Evolutionary conservation across 1,140 invertebrate species (phyloP), one percentile per base, ranked within the genome.

Genomic region (Penaeus chinensis): DNA sequence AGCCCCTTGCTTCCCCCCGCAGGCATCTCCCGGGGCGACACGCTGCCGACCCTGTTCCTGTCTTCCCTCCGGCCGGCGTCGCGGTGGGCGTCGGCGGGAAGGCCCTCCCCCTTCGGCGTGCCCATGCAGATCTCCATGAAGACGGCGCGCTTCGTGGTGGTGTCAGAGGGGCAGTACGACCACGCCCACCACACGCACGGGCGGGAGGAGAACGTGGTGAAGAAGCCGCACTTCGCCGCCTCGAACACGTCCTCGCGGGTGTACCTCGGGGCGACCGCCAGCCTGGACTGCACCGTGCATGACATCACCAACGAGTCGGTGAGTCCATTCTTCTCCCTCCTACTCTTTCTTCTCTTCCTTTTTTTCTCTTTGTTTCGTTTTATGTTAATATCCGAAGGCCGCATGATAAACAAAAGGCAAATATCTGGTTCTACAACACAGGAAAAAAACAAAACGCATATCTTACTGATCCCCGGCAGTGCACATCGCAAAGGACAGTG

Each of bases 121-220:
- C 71, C 71, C 10, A 27, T 74, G 71, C 10, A 22, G 7, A 27
- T 74, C 18, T 37, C 71, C 24, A 74, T 27, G 71, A 74, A 74
- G n/a, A 37, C 42, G 18, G 71, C 71, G 18, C 71, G 71, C 18
- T 74, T 74, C 71, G 71, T 74, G 18, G 71, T 74, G 71, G 71
- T 74, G 19, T 74, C 71, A 0, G 71, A 74, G 71, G 71, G 71
- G 71, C 71, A 74, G 71, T 74, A 74, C 71, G 71, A 74, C n/a
- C 71, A 74, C 71, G 71, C 27, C 27, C 71, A 74, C 71, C 71
- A 74, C 42, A 74, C 71, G 27, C 71, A 74, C 71, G 27, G 42
- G 13, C 27, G 71, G 8, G 71, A 74, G 20, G 27, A 74, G 71
- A 27, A 74, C 19, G 27, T 32, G 27, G 24, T 74, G 1, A 27